Conservation (phyloP, 2,113 vertebrate species). For the Thomomys bottae region DNA sequence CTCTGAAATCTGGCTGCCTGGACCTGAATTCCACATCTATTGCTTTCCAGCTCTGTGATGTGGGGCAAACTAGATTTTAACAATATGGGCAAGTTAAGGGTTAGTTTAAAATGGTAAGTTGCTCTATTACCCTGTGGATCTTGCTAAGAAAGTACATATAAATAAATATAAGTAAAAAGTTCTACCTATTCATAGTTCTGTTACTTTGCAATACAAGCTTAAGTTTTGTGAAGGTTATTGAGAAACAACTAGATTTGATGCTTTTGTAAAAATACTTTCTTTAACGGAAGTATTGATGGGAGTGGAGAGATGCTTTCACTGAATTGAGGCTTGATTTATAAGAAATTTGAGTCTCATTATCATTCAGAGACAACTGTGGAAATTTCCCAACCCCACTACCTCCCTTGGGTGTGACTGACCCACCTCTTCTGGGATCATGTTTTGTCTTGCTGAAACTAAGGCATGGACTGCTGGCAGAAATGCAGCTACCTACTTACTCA, state of each 20-base stretch:
- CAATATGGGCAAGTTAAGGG: too few species aligned
- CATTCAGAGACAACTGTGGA: not conserved
- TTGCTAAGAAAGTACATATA: not conserved
- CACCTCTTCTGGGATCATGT: not conserved
- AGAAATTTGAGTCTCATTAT: not conserved
- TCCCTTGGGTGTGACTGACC: not conserved
- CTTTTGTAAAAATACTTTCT: conserved; percentile 2
- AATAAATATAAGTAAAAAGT: not conserved
- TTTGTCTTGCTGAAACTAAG: not conserved
- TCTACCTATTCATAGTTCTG: not conserved
- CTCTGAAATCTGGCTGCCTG: not conserved
- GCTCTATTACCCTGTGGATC: not conserved
- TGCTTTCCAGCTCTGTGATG: not conserved
- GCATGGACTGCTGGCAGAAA: not conserved
- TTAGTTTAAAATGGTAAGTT: not conserved
- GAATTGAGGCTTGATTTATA: not conserved
- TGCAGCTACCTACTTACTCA: not conserved
- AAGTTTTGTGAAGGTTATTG: not conserved
- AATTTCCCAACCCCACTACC: not conserved
- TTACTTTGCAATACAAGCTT: not conserved
- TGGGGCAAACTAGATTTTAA: not conserved
- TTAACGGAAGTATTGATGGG: not conserved
- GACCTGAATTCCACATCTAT: not conserved
- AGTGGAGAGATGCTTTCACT: not conserved
- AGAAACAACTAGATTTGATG: not conserved